phyloP scores from a whole-genome alignment of 2,797 vertebrate species.

The Poecilia wingei region DNA sequence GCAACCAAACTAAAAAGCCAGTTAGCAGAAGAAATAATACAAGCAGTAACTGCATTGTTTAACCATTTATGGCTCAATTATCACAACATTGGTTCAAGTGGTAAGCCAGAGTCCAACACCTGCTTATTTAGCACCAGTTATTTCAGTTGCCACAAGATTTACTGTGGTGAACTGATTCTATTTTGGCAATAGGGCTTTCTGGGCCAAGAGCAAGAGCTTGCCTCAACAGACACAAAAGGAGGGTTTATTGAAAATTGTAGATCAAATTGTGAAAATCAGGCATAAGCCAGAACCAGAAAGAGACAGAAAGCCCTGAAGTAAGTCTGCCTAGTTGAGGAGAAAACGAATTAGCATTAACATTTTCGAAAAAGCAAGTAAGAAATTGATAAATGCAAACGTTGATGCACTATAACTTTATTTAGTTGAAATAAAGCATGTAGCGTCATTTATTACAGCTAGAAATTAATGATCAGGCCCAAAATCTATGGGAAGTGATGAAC shows the following conservation, averaged over 20 bases:
- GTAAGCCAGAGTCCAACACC: background rate
- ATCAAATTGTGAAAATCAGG: background rate
- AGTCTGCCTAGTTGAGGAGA: background rate
- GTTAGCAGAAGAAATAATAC: background rate
- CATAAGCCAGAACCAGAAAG: background rate
- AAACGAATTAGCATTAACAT: background rate
- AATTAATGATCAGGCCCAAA: background rate
- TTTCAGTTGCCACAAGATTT: background rate
- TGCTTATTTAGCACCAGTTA: background rate
- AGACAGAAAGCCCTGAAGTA: background rate
- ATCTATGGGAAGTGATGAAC: background rate
- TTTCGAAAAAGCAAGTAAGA: background rate
- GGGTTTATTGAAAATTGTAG: background rate
- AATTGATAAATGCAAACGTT: background rate
- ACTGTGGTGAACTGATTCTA: background rate
- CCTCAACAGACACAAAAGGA: background rate
- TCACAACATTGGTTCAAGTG: background rate
- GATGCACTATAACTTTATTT: too few relatives aligned
- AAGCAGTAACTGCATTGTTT: background rate
- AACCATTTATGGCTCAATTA: too few relatives aligned
- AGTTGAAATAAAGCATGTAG: background rate
- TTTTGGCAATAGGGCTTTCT: background rate
- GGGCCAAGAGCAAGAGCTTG: background rate
- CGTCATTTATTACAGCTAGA: background rate
- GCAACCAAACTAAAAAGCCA: background rate